Evolutionary conservation across 2,797 vertebrate genomes (phyloP).

Genomic region (Acrossocheilus wenchowensis): DNA sequence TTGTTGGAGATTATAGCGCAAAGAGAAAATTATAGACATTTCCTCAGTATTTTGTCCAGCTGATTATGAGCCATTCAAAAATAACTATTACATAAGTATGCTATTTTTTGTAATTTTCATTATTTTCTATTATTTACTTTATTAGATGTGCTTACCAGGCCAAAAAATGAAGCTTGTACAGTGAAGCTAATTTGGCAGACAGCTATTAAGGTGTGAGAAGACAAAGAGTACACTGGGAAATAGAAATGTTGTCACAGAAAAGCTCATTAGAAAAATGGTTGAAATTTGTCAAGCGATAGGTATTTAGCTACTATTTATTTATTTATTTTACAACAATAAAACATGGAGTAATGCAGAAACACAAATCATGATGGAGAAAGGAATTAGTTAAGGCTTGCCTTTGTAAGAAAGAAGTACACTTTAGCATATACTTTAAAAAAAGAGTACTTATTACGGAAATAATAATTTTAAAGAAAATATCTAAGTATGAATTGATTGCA

Average conservation of each 20-base stretch:
- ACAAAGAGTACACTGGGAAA: not conserved
- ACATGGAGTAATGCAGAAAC: not conserved
- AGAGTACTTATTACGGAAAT: too few species aligned
- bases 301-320: not conserved
- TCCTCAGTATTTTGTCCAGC: too few species aligned
- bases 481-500: not conserved
- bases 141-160: not conserved
- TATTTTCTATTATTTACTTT: conserved; percentile 7
- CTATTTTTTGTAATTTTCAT: conserved; percentile 5
- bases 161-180: not conserved
- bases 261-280: not conserved
- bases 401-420: not conserved
- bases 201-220: not conserved
- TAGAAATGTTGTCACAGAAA: not conserved
- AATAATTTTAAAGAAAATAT: too few species aligned
- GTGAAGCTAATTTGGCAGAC: not conserved
- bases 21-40: not conserved
- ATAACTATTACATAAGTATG: not conserved
- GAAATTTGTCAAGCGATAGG: not conserved
- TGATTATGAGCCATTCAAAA: not conserved
- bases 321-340: not conserved
- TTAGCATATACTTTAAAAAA: not conserved
- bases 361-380: not conserved
- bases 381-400: not conserved
- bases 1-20: not conserved